Base-by-base conservation (phyloP, 2,113 vertebrate species). In the Xiphias gladius region DNA sequence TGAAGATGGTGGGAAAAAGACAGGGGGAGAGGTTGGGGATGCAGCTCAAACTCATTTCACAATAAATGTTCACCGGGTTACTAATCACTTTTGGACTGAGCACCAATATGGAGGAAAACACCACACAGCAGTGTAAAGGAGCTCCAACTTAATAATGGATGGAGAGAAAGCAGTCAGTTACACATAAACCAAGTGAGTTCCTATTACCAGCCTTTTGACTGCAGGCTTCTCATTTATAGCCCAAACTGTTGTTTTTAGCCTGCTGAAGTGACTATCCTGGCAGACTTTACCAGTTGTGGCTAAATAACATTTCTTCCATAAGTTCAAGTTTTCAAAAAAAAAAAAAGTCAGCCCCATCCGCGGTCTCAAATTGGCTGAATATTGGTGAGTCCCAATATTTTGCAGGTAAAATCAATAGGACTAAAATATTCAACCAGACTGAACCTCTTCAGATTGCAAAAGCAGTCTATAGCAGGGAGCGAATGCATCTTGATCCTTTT, bases 41-140 rank as follows among this genome's bases (percentile, higher is more conserved):
- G 75, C 84, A 83, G 39, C 64, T 35, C 41, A 69, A 69, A 74
- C 24, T 68, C 73, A 50, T 92, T 94, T 95, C 93, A 96, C 83
- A 92, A 91, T 95, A 95, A 95, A 86, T 95, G 94, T 90, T 65
- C 16, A 12, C 37, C 55, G 65, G 92, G 82, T 84, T 5, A 41
- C 32, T 79, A 39, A 67, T 77, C 41, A 41, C 63, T 76, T 14
- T 48, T 46, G 28, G 24, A 66, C 35, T 20, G 46, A 82, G 37
- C 32, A 54, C 48, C 26, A 59, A 28, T 66, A 62, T 30, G 37
- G 50, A 43, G 41, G 32, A 28, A 50, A 64, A 64, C 32, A 65
- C 22, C 67, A 22, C 43, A 62, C 5, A 68, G 17, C 10, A 37
- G 43, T 43, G 22, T 9, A 24, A 50, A 71, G 52, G 52, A 46